A percentile compares a stretch with the other conserved stretches of the same genome.
Evolutionary conservation across 1,140 invertebrate species (phyloP).

Genomic region (Agrypnia vestita): DNA sequence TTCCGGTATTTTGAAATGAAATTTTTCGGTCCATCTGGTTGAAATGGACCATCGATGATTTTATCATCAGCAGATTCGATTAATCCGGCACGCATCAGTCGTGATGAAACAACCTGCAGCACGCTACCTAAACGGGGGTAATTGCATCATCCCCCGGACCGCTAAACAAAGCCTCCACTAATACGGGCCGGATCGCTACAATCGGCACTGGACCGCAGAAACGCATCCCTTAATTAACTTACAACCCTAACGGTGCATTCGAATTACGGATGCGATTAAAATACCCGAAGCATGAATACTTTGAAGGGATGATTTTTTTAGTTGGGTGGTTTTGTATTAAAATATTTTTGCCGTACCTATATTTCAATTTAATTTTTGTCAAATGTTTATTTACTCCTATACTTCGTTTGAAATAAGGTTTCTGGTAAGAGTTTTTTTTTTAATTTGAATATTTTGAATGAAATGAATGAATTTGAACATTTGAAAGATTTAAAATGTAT

Average conservation of each 20-base stretch:
- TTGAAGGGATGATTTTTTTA: too few relatives aligned
- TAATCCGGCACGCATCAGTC: neutral
- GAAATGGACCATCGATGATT: conserved; percentile 8
- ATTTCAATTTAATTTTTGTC: too few relatives aligned
- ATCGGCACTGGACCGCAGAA: conserved; percentile 19
- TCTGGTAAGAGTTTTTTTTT: too few relatives aligned
- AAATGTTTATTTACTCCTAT: too few relatives aligned
- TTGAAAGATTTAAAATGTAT: too few relatives aligned
- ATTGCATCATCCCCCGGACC: conserved; percentile 23
- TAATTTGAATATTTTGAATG: too few relatives aligned
- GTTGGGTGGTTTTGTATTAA: too few relatives aligned
- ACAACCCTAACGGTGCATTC: neutral
- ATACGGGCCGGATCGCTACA: conserved; percentile 8
- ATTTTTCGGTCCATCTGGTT: conserved; percentile 11
- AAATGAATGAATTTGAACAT: too few relatives aligned
- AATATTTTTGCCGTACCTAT: too few relatives aligned
- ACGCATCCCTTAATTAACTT: conserved; percentile 40
- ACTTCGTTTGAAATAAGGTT: too few relatives aligned
- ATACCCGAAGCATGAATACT: too few relatives aligned
- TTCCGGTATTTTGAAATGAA: neutral
- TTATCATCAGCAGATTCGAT: conserved; percentile 3
- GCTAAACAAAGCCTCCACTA: conserved; percentile 25
- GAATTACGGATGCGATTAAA: too few relatives aligned
- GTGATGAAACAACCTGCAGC: neutral
- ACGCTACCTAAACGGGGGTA: conserved; percentile 10